Evolutionary conservation across 2,113 vertebrate genomes (phyloP), one percentile per base, ranked within the genome.

Genomic region (Glareola pratincola): DNA sequence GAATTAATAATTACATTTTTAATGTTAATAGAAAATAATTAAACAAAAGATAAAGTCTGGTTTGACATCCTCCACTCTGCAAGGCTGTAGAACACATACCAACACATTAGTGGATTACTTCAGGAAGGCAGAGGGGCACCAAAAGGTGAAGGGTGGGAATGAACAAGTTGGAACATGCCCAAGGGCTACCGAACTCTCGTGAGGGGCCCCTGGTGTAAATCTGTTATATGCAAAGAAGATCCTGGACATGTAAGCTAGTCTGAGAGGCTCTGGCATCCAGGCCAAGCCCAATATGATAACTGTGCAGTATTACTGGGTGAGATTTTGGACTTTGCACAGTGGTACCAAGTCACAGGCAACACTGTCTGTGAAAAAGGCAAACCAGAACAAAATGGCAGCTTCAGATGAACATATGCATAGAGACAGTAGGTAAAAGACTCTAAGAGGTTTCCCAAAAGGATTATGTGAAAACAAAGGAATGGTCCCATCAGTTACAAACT

Each of bases 101-200:
- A 7, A n/a, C 29, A 24, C 12, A 56, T 18, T 54, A 22, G 4
- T 62, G 12, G 14, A 36, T 66, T 62, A 56, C 7, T 45, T 67
- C 47, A 62, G 19, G 39, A 77, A 16, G 39, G 4, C 14, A 48
- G 15, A 76, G 20, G 13, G 36, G 3, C 8, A 66, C 17, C 51
- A 67, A 43, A 71, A 32, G 1, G 7, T 5, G 12, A 90, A 83
- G 20, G 5, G 1, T 1, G 3, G 2, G 1, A 11, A 48, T 0
- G 0, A 66, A 59, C 18, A 72, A 59, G 7, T 51, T 73, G 34
- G 6, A 67, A 54, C 23, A 68, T 29, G 30, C 3, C 14, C 14
- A 56, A 14, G 12, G 24, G 12, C 39, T 41, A 36, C 9, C 24
- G 14, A 15, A 1, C 0, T 4, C 22, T n/a, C 8, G 8, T 45